phyloP scores from a whole-genome alignment of 1,140 invertebrate species.

The Danaus plexippus region DNA sequence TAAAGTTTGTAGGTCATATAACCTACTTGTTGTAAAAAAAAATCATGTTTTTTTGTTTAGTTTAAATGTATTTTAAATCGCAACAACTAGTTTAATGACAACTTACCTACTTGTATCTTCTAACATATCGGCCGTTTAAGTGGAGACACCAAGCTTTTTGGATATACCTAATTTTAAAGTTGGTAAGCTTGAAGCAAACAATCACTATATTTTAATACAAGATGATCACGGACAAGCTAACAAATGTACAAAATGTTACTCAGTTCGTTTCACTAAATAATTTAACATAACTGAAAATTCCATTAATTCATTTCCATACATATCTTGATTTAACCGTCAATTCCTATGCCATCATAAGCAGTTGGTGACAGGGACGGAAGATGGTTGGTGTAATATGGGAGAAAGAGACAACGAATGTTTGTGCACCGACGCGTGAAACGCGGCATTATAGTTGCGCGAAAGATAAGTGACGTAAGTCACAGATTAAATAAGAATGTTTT shows the following conservation, averaged over 20 bases:
- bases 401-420: constrained; percentile 59
- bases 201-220: neutral
- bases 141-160: too few relatives aligned
- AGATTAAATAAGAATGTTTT: neutral
- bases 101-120: too few relatives aligned
- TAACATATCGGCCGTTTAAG: too few relatives aligned
- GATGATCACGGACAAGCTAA: neutral
- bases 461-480: constrained; percentile 48
- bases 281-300: constrained; percentile 18
- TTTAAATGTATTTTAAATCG: too few relatives aligned
- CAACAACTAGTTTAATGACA: too few relatives aligned
- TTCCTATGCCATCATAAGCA: constrained; percentile 56
- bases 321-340: constrained; percentile 46
- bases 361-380: constrained; percentile 25
- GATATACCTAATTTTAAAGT: too few relatives aligned
- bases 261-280: constrained; percentile 7
- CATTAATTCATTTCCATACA: constrained; percentile 35
- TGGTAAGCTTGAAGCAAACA: too few relatives aligned
- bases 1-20: too few relatives aligned
- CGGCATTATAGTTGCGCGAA: constrained; percentile 49
- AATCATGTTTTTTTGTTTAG: too few relatives aligned
- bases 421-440: constrained; percentile 61
- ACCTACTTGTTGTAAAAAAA: too few relatives aligned
- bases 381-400: constrained; percentile 27
- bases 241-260: neutral